Evolutionary conservation across 2,888 invertebrate species (phyloP).

Genomic region (Caenorhabditis sp.): DNA sequence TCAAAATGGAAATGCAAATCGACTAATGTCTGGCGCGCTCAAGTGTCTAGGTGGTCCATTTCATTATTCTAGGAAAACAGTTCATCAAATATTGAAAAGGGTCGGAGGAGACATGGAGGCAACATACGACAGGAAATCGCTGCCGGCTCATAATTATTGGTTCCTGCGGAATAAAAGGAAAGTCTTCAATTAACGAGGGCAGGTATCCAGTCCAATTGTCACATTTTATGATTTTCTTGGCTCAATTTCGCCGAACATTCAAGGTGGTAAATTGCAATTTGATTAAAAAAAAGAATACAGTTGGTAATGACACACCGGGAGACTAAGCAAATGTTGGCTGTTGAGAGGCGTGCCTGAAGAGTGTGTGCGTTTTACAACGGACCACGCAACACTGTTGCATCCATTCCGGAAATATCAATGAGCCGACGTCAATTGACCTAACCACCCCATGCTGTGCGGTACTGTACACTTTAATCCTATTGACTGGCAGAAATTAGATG

Average conservation of each 20-base stretch:
- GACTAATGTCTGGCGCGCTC: neutral
- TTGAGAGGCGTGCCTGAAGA: conserved; percentile 4
- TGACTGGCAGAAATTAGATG: conserved; percentile 20
- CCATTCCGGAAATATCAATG: conserved; percentile 47
- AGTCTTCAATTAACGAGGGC: conserved; percentile 44
- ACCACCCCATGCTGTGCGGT: conserved; percentile 25
- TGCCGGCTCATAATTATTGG: conserved; percentile 42
- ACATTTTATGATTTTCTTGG: too few relatives aligned
- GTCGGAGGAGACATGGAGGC: neutral
- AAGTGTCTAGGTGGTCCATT: conserved; percentile 29
- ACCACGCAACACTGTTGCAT: conserved; percentile 54
- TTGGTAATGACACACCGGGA: neutral
- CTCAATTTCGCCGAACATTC: too few relatives aligned
- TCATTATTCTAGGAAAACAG: conserved; percentile 30
- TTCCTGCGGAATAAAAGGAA: conserved; percentile 31
- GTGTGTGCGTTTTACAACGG: conserved; percentile 14
- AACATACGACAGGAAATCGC: conserved; percentile 9
- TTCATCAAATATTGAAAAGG: conserved; percentile 61
- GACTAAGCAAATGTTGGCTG: neutral
- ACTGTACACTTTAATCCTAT: conserved; percentile 20
- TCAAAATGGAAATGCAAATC: conserved; percentile 43
- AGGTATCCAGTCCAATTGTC: neutral
- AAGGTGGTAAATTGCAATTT: neutral
- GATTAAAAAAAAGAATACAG: neutral
- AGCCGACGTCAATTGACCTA: conserved; percentile 42